Conservation (phyloP, 2,113 vertebrate genomes). For the Arvicanthis niloticus region DNA sequence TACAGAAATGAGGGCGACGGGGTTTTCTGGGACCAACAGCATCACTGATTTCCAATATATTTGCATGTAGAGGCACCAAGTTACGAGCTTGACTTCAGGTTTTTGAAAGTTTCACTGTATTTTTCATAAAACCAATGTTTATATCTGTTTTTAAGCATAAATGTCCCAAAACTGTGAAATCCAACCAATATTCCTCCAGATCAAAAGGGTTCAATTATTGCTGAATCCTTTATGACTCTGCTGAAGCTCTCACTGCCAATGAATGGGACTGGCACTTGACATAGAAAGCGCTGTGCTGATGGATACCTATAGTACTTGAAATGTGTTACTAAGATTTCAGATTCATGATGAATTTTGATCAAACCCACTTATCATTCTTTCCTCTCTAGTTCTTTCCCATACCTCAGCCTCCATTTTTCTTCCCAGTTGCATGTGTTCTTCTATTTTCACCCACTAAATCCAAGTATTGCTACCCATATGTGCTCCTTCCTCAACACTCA, state of each 20-base stretch:
- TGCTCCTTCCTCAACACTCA: neutral
- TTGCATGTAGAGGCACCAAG: neutral
- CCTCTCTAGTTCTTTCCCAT: neutral
- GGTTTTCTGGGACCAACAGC: constrained; percentile 9
- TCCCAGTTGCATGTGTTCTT: neutral
- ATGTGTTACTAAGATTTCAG: neutral
- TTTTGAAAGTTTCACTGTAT: constrained; percentile 9
- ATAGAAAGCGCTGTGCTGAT: neutral
- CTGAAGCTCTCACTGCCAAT: neutral
- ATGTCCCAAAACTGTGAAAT: constrained; percentile 43
- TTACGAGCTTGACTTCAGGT: neutral
- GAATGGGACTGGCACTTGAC: neutral
- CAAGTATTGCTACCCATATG: neutral
- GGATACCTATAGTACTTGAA: neutral
- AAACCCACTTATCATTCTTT: neutral
- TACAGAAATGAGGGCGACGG: constrained; percentile 37
- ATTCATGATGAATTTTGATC: neutral
- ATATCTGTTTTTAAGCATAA: constrained; percentile 36
- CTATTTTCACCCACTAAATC: neutral
- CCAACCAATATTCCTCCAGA: neutral
- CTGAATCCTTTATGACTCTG: neutral
- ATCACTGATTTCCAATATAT: constrained; percentile 52
- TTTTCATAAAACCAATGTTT: constrained; percentile 23
- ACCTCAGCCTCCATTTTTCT: neutral
- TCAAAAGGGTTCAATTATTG: neutral